These are phyloP conservation scores for Petrosia ficiformis DNA, from an alignment of 37 sponge, comb jelly and placozoan genomes.

Conservation along the genomic window DNA sequence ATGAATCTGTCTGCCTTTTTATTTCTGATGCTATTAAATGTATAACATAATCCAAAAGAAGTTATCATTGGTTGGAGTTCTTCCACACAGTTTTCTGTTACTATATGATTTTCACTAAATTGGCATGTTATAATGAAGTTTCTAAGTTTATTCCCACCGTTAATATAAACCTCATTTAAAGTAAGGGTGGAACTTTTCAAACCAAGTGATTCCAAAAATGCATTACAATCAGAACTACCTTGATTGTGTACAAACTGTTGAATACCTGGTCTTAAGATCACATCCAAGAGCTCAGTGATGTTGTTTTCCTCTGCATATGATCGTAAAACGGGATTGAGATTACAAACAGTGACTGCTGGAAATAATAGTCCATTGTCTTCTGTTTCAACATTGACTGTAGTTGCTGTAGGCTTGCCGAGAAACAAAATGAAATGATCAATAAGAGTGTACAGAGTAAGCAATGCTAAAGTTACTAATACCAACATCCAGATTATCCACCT, in stretches of 20 bases:
- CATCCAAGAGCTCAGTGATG: conserved; percentile 2
- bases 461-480: conserved; percentile 12
- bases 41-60: conserved; percentile 14
- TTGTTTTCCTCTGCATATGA: conserved; percentile 16
- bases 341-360: conserved; percentile 47
- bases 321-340: conserved; percentile 14
- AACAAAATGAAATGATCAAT: conserved; percentile 6
- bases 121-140: background rate
- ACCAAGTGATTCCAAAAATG: background rate
- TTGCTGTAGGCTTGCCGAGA: conserved; percentile 10
- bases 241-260: background rate
- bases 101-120: background rate
- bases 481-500: conserved; percentile 39
- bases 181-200: no score
- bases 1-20: background rate
- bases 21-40: conserved; percentile 13
- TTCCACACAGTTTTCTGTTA: background rate
- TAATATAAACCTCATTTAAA: background rate
- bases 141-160: background rate
- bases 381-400: conserved; percentile 5
- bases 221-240: background rate
- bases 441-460: conserved; percentile 14
- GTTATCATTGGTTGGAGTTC: background rate
- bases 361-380: background rate
- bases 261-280: background rate